A percentile compares a stretch with the other conserved stretches of the same genome.
Evolutionary conservation across 1,140 invertebrate genomes (phyloP).

Genomic region (Cyrtorhinus lividipennis): DNA sequence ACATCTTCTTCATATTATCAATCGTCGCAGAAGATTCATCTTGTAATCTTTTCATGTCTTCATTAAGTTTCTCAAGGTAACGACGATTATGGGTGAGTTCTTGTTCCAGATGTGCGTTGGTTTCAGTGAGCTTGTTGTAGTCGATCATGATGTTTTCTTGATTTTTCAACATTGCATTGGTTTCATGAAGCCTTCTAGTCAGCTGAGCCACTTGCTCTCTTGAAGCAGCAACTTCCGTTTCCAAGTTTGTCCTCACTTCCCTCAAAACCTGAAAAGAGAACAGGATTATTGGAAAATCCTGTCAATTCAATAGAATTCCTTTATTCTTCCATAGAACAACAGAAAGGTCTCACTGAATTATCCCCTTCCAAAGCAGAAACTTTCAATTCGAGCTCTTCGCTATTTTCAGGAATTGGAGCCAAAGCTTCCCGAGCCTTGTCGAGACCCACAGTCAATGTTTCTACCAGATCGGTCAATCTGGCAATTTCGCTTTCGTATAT

Average conservation of each 20-base stretch:
- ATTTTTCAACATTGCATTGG: slow-evolving; percentile 18
- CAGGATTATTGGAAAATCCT: neutral
- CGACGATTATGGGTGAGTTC: slow-evolving; percentile 6
- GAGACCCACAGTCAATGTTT: slow-evolving; percentile 15
- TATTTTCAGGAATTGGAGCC: slow-evolving; percentile 19
- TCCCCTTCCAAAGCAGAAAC: neutral
- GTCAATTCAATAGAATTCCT: neutral
- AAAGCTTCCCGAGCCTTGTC: slow-evolving; percentile 10
- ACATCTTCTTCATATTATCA: slow-evolving; percentile 6
- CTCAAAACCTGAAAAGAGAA: slow-evolving; percentile 7
- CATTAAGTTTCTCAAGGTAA: slow-evolving; percentile 8
- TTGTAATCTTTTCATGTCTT: neutral
- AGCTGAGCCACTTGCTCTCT: slow-evolving; percentile 10
- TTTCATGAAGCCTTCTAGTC: neutral
- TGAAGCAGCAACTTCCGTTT: slow-evolving; percentile 16
- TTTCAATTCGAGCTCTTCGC: slow-evolving; percentile 16
- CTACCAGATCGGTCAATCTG: slow-evolving; percentile 13
- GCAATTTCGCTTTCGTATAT: slow-evolving; percentile 20
- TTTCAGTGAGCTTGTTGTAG: slow-evolving; percentile 13
- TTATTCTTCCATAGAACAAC: neutral
- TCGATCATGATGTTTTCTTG: slow-evolving; percentile 22
- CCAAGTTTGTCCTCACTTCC: slow-evolving; percentile 20
- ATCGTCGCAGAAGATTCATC: neutral
- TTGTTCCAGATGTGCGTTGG: slow-evolving; percentile 8
- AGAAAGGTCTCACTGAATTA: neutral